Evolutionary conservation across 2,797 vertebrate species (phyloP).

Genomic region (Brachymystax lenok): DNA sequence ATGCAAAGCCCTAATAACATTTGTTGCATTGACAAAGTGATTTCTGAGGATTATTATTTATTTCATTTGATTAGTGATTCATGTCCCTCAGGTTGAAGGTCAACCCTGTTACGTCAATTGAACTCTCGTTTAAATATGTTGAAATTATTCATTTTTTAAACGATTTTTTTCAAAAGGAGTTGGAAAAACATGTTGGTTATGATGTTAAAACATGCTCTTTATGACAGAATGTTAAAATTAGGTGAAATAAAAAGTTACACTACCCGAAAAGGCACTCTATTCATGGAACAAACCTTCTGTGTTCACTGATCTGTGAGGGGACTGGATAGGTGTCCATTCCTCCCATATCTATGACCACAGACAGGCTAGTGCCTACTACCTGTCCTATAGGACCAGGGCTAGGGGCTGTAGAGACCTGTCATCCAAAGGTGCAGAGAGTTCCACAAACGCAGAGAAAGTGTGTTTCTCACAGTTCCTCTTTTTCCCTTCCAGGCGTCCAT

Average conservation of each 20-base stretch:
- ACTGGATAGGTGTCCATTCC: neutral
- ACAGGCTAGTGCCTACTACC: neutral
- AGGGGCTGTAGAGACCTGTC: neutral
- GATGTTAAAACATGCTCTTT: neutral
- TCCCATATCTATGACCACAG: neutral
- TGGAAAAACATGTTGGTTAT: neutral
- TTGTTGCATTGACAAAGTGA: neutral
- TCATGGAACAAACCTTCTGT: neutral
- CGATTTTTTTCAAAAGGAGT: neutral
- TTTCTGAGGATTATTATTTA: neutral
- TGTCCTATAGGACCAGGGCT: neutral
- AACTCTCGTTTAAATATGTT: neutral
- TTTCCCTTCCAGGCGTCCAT: neutral
- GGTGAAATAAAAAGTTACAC: neutral
- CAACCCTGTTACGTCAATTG: neutral
- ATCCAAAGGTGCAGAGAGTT: constrained; percentile 4
- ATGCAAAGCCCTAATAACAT: neutral
- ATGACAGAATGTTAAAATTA: neutral
- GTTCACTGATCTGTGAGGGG: no score
- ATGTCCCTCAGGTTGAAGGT: neutral
- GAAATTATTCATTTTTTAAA: no score
- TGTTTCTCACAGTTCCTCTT: constrained; percentile 41
- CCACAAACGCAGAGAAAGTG: neutral
- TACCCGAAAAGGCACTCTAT: constrained; percentile 1
- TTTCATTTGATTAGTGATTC: neutral